Evolutionary conservation across 2,797 vertebrate genomes (phyloP), one percentile per base, ranked within the genome.

Genomic region (Gila robusta): DNA sequence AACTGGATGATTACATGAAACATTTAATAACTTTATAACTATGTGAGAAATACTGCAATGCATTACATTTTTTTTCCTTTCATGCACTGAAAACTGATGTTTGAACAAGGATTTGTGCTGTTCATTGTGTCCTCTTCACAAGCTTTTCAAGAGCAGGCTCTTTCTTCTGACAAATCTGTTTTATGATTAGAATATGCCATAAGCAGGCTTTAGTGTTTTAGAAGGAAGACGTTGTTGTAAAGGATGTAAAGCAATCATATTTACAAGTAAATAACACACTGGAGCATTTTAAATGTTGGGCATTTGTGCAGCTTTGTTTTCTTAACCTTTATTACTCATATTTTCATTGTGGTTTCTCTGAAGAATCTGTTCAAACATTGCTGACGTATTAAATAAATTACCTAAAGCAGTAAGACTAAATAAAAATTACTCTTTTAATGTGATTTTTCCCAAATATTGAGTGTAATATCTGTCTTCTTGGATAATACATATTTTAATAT

Each of bases 401-500:
- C 79, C 41, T 79, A 77, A 62, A 81, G 28, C 44, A 70, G 79
- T 70, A 69, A 52, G 4, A 81, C 26, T 59, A 16, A 78, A 41
- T 6, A 4, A 17, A 78, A n/a, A 59, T 1, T 0, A 39, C 32
- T 37, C 32, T 59, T 77, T 37, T 17, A 23, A 62, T 78, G 23
- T 62, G 54, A 62, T 59, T 39, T 66, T 35, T 41, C 14, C 21
- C 1, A 56, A 39, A 9, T 39, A 39, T n/a, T n/a, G 12, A 39
- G 19, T 39, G 19, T 26, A n/a, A 39, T 78, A 26, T 4, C 35
- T 78, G 23, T 56, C 6, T 23, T 26, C 56, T n/a, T 26, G 23
- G 10, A 26, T 26, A 1, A 11, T 62, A 62, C 4, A 62, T 56
- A 10, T 56, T 26, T n/a, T 12, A 62, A 62, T 37, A 16, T 76